Percentiles rank a stretch among this genome's conserved stretches.
phyloP scores from a whole-genome alignment of 2,797 vertebrate genomes.

The Lepilemur septentrionalis region DNA sequence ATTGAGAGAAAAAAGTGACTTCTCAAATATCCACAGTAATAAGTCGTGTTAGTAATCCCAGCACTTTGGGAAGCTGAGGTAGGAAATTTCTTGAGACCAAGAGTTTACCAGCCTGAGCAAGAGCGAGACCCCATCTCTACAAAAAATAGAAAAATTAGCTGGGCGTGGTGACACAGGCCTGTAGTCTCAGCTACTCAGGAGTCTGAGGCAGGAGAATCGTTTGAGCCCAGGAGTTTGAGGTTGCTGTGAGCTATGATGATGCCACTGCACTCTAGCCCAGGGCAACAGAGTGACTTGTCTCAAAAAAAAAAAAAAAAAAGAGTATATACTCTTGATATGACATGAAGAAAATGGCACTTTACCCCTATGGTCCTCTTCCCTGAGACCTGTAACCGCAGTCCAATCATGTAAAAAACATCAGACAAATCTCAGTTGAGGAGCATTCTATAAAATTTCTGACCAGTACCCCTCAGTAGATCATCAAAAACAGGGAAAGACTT shows the following conservation, averaged over 20 bases:
- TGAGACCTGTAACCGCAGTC: neutral
- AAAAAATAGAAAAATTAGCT: neutral
- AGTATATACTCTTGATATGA: neutral
- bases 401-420: slow-evolving; percentile 6
- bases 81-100: neutral
- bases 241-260: neutral
- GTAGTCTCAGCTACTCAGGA: neutral
- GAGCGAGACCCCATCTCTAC: neutral
- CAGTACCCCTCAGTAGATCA: neutral
- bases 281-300: too few relatives aligned
- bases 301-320: neutral
- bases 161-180: neutral
- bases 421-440: neutral
- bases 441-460: neutral
- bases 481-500: slow-evolving; percentile 5
- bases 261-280: too few relatives aligned
- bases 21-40: neutral
- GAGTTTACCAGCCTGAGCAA: neutral
- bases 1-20: neutral
- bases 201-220: neutral
- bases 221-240: neutral
- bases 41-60: neutral
- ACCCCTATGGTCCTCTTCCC: neutral
- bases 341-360: neutral
- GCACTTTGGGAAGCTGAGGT: neutral